phyloP scores from a whole-genome alignment of 1,140 invertebrate genomes.

The Zophobas atratus region DNA sequence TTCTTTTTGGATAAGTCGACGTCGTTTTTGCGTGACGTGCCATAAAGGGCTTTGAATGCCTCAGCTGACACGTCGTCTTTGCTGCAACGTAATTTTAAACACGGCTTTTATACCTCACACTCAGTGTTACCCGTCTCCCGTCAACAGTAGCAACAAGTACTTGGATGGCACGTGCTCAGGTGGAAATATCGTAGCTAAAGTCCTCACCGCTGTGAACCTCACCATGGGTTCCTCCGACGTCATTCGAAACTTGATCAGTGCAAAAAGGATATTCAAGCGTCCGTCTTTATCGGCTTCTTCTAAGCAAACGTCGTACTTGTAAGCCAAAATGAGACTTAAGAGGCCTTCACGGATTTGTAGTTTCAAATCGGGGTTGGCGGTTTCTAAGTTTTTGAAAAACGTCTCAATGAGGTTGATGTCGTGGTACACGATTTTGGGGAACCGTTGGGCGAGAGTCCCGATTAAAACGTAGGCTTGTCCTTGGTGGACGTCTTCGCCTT shows the following conservation, averaged over 20 bases:
- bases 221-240: conserved; percentile 80
- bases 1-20: conserved; percentile 61
- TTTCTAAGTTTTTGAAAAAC: conserved; percentile 77
- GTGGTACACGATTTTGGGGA: conserved; percentile 80
- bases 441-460: conserved; percentile 79
- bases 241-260: conserved; percentile 74
- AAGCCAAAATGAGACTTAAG: conserved; percentile 74
- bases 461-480: conserved; percentile 84
- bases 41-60: conserved; percentile 81
- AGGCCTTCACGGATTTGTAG: conserved; percentile 62
- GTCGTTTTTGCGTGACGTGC: conserved; percentile 64
- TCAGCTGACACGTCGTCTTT: conserved; percentile 85
- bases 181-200: conserved; percentile 86
- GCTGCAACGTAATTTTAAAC: conserved; percentile 64
- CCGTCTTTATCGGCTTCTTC: conserved; percentile 61
- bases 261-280: conserved; percentile 63
- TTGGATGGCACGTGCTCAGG: conserved; percentile 85
- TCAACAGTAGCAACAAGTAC: conserved; percentile 87
- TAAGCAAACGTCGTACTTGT: conserved; percentile 70
- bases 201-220: conserved; percentile 86
- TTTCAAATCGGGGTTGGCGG: conserved; percentile 69
- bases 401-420: conserved; percentile 76
- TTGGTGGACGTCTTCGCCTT: conserved; percentile 75
- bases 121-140: conserved; percentile 81
- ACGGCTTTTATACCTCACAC: no score